These are phyloP conservation scores for Caradrina kadenii DNA, from an alignment of 2,888 invertebrate genomes.

Conservation along the genomic window DNA sequence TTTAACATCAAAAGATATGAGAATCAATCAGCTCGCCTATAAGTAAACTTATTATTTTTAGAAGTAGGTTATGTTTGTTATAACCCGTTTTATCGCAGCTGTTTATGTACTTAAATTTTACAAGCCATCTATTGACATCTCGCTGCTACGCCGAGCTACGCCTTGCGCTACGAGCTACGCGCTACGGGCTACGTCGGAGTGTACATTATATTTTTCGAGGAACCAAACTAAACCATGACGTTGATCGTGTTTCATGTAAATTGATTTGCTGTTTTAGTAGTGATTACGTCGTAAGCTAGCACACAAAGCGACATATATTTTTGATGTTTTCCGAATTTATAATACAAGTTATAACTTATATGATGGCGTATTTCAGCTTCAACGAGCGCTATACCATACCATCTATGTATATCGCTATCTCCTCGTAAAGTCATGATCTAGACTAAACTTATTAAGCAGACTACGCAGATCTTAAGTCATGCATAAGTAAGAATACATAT, in stretches of 20 bases:
- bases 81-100: not conserved
- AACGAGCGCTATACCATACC: slow-evolving; percentile 5
- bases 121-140: not conserved
- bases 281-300: not conserved
- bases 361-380: slow-evolving; percentile 1
- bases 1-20: slow-evolving; percentile 7
- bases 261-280: not conserved
- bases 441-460: slow-evolving; percentile 46
- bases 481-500: slow-evolving; percentile 29
- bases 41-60: not conserved
- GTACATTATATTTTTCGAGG: not conserved
- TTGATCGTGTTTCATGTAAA: not conserved
- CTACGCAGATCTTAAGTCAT: slow-evolving; percentile 45
- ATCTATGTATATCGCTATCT: too few species aligned
- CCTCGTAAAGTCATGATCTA: slow-evolving; percentile 35
- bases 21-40: too few species aligned
- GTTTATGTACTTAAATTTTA: not conserved
- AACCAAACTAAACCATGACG: not conserved
- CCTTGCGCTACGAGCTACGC: not conserved
- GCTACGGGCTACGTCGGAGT: not conserved
- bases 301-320: not conserved
- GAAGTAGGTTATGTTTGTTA: not conserved
- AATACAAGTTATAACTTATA: not conserved
- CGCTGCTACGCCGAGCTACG: not conserved
- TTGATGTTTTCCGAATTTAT: too few species aligned